phyloP scores from a whole-genome alignment of 2,113 vertebrate species.

The Coptodon rendalli region DNA sequence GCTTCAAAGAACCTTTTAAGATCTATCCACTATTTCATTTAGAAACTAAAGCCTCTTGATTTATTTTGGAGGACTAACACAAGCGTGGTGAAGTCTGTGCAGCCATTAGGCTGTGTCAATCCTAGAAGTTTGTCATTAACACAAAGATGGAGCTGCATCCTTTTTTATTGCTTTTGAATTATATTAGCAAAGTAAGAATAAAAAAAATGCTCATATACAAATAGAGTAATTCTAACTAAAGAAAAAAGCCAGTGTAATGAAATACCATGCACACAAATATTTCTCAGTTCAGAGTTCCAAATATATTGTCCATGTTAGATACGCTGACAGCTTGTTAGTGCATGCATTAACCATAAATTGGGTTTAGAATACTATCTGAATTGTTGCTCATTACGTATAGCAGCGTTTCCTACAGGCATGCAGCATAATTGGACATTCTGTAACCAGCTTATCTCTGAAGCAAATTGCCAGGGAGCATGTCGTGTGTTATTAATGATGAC shows the following conservation, averaged over 20 bases:
- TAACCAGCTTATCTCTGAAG: conserved; percentile 33
- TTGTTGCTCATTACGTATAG: conserved; percentile 37
- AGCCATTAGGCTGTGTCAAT: conserved; percentile 23
- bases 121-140: background rate
- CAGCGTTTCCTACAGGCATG: conserved; percentile 21
- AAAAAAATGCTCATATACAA: background rate
- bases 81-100: background rate
- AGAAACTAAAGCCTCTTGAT: conserved; percentile 1
- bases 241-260: background rate
- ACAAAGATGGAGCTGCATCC: background rate
- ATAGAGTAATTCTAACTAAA: background rate
- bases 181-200: background rate
- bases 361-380: conserved; percentile 20
- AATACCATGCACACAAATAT: background rate
- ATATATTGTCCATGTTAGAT: conserved; percentile 33
- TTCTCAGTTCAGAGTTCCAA: background rate
- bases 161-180: background rate
- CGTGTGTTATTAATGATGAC: conserved; percentile 41
- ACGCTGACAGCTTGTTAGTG: conserved; percentile 45
- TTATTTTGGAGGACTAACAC: conserved; percentile 14
- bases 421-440: conserved; percentile 27
- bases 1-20: conserved; percentile 32
- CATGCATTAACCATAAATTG: conserved; percentile 36
- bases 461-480: conserved; percentile 40
- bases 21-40: background rate